phyloP scores from a whole-genome alignment of 2,113 vertebrate genomes.

The human region GRCh38 chr18:6366501-6367000 shows the following conservation, averaged over 20 bases:
- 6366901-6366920: background rate
- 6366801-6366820: background rate
- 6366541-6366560: background rate
- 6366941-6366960: background rate
- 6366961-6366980: background rate
- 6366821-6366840: background rate
- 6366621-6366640: background rate
- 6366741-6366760: background rate
- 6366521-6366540: background rate
- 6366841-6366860: constrained; percentile 6
- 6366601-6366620: background rate
- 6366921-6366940: background rate
- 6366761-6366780: background rate
- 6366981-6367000: background rate
- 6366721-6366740: background rate
- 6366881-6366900: background rate
- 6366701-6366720: background rate
- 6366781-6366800: background rate
- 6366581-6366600: constrained; percentile 1
- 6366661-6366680: background rate
- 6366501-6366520: background rate
- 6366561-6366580: background rate
- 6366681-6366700: background rate
- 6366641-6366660: background rate
- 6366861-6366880: background rate